Conservation (phyloP, 2,888 invertebrate species). For the Nemapogon koenigi region DNA sequence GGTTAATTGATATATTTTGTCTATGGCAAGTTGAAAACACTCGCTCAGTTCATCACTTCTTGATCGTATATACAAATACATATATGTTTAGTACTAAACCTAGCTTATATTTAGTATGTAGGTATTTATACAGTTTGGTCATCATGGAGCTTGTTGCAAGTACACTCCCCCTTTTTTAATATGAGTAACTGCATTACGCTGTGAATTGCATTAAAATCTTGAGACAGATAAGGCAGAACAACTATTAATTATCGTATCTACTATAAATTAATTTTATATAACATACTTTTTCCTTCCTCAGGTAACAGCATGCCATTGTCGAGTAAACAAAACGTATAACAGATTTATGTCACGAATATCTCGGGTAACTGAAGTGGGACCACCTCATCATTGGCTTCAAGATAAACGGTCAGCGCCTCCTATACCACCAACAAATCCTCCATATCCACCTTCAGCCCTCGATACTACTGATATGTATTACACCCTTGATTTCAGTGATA, state of each 20-base stretch:
- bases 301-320: conserved; percentile 81
- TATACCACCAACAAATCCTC: conserved; percentile 30
- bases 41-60: too few species aligned
- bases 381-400: conserved; percentile 65
- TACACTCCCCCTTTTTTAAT: too few species aligned
- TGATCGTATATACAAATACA: too few species aligned
- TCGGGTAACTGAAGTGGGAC: conserved; percentile 37
- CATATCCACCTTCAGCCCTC: conserved; percentile 58
- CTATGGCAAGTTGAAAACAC: too few species aligned
- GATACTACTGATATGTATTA: conserved; percentile 79
- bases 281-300: conserved; percentile 28
- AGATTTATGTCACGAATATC: conserved; percentile 65
- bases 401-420: conserved; percentile 55
- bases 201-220: not conserved
- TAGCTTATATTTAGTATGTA: too few species aligned
- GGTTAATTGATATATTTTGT: too few species aligned
- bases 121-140: too few species aligned
- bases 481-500: conserved; percentile 79
- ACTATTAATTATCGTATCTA: not conserved
- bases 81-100: too few species aligned
- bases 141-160: too few species aligned
- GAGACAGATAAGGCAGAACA: not conserved
- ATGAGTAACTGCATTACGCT: too few species aligned
- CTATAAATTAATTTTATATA: too few species aligned
- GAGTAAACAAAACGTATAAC: conserved; percentile 78